Percentiles rank a stretch among this genome's conserved stretches.
These are phyloP conservation scores for Calyptommatus sinebrachiatus DNA, from an alignment of 2,113 vertebrate genomes.

Conservation along the genomic window DNA sequence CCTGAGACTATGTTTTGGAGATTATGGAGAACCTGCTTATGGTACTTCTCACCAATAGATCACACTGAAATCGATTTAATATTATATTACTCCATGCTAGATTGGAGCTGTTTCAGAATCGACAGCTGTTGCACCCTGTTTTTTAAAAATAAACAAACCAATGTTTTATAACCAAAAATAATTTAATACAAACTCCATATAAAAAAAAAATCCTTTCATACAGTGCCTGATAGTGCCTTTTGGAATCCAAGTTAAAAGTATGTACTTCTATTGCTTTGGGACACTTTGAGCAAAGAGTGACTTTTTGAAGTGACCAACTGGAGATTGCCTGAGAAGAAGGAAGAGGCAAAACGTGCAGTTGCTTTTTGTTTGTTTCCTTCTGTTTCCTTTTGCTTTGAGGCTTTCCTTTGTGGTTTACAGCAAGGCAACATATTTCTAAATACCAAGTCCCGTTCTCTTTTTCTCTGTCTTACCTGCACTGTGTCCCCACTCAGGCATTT, in stretches of 20 bases:
- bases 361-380: conserved; percentile 22
- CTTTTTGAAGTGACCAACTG: background rate
- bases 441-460: too few species aligned
- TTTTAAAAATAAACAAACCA: background rate
- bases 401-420: background rate
- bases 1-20: background rate
- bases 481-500: background rate
- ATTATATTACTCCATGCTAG: background rate
- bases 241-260: background rate
- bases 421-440: background rate
- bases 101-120: background rate
- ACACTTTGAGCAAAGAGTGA: conserved; percentile 23
- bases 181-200: background rate
- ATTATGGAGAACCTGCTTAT: background rate
- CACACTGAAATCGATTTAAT: background rate
- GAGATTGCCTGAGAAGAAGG: conserved; percentile 16
- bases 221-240: background rate
- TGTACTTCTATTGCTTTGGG: conserved; percentile 13
- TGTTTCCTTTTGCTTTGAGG: conserved; percentile 11
- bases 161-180: background rate
- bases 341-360: conserved; percentile 28
- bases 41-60: background rate
- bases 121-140: background rate
- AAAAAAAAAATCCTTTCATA: background rate
- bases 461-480: too few species aligned